Percentiles rank a stretch among this genome's conserved stretches.
These are phyloP conservation scores for Carpatolechia fugitivella DNA, from an alignment of 2,888 invertebrate genomes.

Conservation along the genomic window DNA sequence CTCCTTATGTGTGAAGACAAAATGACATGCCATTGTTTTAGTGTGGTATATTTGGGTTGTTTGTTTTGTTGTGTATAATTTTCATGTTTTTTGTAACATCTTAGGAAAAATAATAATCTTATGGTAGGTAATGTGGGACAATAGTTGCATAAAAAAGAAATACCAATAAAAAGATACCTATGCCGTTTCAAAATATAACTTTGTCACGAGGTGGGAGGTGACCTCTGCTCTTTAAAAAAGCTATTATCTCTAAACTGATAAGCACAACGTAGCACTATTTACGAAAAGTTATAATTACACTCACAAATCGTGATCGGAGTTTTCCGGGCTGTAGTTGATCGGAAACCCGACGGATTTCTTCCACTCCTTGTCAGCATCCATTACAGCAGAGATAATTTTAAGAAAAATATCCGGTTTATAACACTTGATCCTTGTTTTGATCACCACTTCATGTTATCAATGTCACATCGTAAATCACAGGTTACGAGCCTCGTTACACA, in stretches of 20 bases:
- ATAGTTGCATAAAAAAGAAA: too few relatives aligned
- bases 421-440: constrained; percentile 4
- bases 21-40: too few relatives aligned
- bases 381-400: constrained; percentile 27
- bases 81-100: too few relatives aligned
- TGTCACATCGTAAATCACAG: background rate
- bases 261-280: background rate
- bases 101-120: too few relatives aligned
- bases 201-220: background rate
- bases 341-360: constrained; percentile 70
- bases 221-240: constrained; percentile 5
- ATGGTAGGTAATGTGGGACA: too few relatives aligned
- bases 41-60: too few relatives aligned
- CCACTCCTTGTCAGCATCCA: constrained; percentile 70
- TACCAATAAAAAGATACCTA: too few relatives aligned
- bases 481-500: background rate
- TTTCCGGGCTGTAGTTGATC: constrained; percentile 70
- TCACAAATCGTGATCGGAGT: constrained; percentile 73
- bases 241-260: background rate
- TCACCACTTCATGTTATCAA: background rate
- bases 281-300: constrained; percentile 27
- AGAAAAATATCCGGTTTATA: constrained; percentile 8
- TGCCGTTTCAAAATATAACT: too few relatives aligned
- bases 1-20: too few relatives aligned
- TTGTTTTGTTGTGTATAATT: too few relatives aligned